Evolutionary conservation across 2,797 vertebrate genomes (phyloP), one percentile per base, ranked within the genome.

Genomic region (Caiman crocodilus): DNA sequence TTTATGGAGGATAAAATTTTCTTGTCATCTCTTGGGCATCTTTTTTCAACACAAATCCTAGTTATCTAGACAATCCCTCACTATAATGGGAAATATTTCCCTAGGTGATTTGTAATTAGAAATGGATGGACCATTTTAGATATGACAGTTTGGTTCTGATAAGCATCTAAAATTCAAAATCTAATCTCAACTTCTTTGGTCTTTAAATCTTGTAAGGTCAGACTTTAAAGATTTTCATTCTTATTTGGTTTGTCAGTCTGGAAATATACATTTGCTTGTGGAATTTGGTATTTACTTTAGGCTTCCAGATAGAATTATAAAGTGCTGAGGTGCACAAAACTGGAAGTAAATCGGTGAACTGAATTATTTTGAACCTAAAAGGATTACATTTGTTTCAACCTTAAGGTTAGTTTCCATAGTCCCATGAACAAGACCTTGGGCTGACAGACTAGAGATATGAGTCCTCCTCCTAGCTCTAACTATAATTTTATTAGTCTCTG

Each of bases 11-110:
- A 12, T 84, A 79, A 81, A 56, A 67, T 50, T 76, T 86, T 85
- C 15, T 28, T 89, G 50, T 26, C 26, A 42, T 83, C 7, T 86
- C 57, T 57, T 26, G 89, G 20, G 14, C 3, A 71, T 79, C 35
- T 74, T 74, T 42, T 80, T 93, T 87, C 84, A 87, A 74, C 84
- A 14, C 26, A 85, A 77, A 76, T 74, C n/a, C 10, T 79, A 26
- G 3, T 88, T 93, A 42, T 78, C 12, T 85, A 65, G 30, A 83
- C 55, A 90, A 61, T 82, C 87, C 80, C 65, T 64, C 18, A 50
- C 9, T 56, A 4, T 76, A 35, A 82, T 69, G 14, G 18, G 28
- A 95, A 95, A 92, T 5, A 79, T 67, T 85, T 92, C 57, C 84
- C 23, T 84, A 87, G 16, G 6, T 12, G 30, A 85, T 69, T 58